Evolutionary conservation across 2,888 invertebrate genomes (phyloP).

Genomic region (Stenichneumon culpator): DNA sequence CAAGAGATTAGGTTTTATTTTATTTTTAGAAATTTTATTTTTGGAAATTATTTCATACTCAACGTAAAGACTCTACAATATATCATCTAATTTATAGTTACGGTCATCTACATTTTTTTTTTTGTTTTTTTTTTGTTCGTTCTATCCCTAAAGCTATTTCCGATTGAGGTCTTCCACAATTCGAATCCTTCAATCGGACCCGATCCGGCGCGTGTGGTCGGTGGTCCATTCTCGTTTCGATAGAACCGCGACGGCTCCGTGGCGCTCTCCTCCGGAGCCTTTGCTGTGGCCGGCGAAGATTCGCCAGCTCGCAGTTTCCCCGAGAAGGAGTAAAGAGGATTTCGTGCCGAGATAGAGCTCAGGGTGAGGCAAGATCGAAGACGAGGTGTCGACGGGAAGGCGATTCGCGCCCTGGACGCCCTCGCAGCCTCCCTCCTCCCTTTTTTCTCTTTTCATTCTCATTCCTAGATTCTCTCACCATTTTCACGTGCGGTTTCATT

Average conservation of each 20-base stretch:
- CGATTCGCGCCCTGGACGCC: conserved; percentile 74
- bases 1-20: background rate
- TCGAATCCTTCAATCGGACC: background rate
- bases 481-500: conserved; percentile 84
- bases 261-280: conserved; percentile 57
- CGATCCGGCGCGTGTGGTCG: background rate
- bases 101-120: background rate
- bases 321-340: conserved; percentile 41
- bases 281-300: conserved; percentile 53
- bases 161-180: background rate
- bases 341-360: conserved; percentile 24
- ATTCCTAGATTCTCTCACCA: conserved; percentile 55
- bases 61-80: too few relatives aligned
- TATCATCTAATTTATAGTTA: background rate
- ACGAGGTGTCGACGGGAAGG: conserved; percentile 78
- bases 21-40: too few relatives aligned
- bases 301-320: conserved; percentile 37
- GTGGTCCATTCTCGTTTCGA: conserved; percentile 7
- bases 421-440: background rate
- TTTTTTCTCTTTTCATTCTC: conserved; percentile 56
- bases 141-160: background rate
- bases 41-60: background rate
- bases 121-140: background rate
- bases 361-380: conserved; percentile 63
- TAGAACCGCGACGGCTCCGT: conserved; percentile 9